phyloP scores from a whole-genome alignment of 2,888 invertebrate genomes.

The Mylabris sibirica region DNA sequence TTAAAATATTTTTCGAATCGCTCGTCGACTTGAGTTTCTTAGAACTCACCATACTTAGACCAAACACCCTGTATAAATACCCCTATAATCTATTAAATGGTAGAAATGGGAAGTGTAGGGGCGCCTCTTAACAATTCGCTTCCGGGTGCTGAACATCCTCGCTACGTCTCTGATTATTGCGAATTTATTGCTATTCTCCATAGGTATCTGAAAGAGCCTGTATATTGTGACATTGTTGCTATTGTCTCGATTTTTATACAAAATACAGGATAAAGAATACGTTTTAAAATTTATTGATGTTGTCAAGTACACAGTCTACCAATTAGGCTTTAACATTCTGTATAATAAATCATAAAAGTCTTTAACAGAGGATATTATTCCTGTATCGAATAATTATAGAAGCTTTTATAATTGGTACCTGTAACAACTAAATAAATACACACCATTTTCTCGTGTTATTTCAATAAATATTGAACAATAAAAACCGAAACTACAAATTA shows the following conservation, averaged over 20 bases:
- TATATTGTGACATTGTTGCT: background rate
- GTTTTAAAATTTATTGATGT: background rate
- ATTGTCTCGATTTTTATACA: background rate
- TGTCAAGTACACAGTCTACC: constrained; percentile 1
- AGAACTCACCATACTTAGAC: no score
- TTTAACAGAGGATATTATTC: background rate
- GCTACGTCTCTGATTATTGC: no score
- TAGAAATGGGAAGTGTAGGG: no score
- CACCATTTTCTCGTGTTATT: background rate
- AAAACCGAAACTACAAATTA: background rate
- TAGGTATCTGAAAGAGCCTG: no score
- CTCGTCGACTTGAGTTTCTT: no score
- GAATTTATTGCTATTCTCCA: no score
- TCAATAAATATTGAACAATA: background rate
- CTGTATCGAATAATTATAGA: background rate
- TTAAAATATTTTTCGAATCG: no score
- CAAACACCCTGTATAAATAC: no score
- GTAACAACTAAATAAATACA: constrained; percentile 7
- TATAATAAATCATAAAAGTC: constrained; percentile 4
- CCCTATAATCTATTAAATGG: no score
- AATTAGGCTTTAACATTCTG: background rate
- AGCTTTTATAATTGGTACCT: constrained; percentile 4
- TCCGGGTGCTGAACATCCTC: no score
- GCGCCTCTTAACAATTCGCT: no score
- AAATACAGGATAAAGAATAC: background rate